Base-by-base conservation (phyloP, 2,888 invertebrate species). In the Xanthostigma xanthostigma region DNA sequence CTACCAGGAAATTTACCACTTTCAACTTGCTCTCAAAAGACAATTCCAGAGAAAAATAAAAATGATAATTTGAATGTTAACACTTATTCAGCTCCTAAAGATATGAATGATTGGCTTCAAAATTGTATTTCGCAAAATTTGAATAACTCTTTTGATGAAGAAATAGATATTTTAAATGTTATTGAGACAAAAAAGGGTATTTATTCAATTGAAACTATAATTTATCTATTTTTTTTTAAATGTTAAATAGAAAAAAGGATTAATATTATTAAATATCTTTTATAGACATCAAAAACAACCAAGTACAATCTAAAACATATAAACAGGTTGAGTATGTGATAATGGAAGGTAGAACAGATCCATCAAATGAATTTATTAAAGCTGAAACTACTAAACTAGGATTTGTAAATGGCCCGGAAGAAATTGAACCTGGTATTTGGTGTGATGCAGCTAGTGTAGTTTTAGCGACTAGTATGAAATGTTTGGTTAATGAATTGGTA, bases 401-500 rank as follows among this genome's bases (percentile, higher is more conserved):
- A 3, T 57, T 72, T 35, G 59, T 65, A 47, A 59, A 74, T 40
- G 62, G 59, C 53, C 60, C 66, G 13, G 74, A 74, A 53, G 69
- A 69, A 59, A 64, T 74, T 37, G 52, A 61, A 34, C 66, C 70
- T 4, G 68, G 67, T 10, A 63, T 73, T 5, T 53, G 60, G 36
- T 65, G 69, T 55, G 66, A 66, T 53, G 64, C 67, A 38, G 63
- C 72, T n/a, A 68, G 69, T 55, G 68, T 71, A 1, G 70, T 73
- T 13, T 55, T 78, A 40, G 55, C 74, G 12, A 70, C 74, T 1
- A 74, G 76, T 1, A 56, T 71, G 54, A 64, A 65, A 49, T 69
- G 70, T 54, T 69, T 76, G 52, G 73, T 72, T 0, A 74, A 74
- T 49, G 72, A 74, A 51, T 46, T 77, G 46, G 60, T 66, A 37